Conservation (phyloP, 2,113 vertebrate genomes). For the Anarrhichthys ocellatus region DNA sequence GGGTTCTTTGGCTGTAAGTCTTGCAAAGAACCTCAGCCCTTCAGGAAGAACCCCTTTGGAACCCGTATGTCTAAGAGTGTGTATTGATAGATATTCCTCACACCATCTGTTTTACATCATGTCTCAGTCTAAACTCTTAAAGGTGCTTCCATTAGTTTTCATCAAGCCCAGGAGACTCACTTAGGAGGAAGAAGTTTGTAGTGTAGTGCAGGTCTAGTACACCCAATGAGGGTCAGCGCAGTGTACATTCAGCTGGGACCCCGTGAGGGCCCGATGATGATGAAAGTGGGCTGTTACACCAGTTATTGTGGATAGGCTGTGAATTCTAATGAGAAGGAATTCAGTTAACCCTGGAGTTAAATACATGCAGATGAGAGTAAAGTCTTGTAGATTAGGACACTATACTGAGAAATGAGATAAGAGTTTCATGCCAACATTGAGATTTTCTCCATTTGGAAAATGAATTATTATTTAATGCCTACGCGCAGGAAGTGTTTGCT, state of each 20-base stretch:
- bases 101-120: background rate
- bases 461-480: background rate
- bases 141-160: slow-evolving; percentile 40
- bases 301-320: slow-evolving; percentile 31
- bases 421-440: background rate
- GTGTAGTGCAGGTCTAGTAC: slow-evolving; percentile 22
- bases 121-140: background rate
- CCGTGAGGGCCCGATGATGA: slow-evolving; percentile 11
- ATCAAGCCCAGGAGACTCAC: slow-evolving; percentile 3
- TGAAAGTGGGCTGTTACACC: slow-evolving; percentile 21
- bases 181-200: slow-evolving; percentile 22
- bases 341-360: slow-evolving; percentile 62
- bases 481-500: background rate
- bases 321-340: slow-evolving; percentile 52
- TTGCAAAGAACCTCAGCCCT: background rate
- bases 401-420: slow-evolving; percentile 18
- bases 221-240: slow-evolving; percentile 46
- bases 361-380: slow-evolving; percentile 52
- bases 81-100: background rate
- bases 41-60: background rate
- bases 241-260: background rate
- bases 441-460: slow-evolving; percentile 24
- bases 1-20: background rate
- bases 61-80: background rate
- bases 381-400: slow-evolving; percentile 24